These are phyloP conservation scores for Aleadryas rufinucha DNA, from an alignment of 2,113 vertebrate species.

Conservation along the genomic window DNA sequence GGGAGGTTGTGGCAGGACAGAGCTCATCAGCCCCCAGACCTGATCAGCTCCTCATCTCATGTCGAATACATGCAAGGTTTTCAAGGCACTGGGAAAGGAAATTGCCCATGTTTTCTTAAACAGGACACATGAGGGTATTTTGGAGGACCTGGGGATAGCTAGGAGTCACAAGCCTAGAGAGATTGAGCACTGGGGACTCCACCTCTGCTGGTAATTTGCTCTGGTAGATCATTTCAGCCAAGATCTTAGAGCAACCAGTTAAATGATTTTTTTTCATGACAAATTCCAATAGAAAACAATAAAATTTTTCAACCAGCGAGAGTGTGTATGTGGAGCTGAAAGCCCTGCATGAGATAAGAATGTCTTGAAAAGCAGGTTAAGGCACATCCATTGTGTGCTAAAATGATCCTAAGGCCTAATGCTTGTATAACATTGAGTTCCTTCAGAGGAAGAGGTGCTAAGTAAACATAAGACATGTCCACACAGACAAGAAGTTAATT, in stretches of 20 bases:
- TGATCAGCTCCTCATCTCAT: not conserved
- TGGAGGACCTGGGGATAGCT: not conserved
- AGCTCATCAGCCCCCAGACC: not conserved
- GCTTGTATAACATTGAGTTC: not conserved
- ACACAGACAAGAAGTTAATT: not conserved
- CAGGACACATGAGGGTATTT: not conserved
- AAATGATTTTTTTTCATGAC: not conserved
- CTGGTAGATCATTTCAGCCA: not conserved
- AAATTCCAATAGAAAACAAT: not conserved
- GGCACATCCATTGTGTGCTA: not conserved
- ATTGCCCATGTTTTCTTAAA: not conserved
- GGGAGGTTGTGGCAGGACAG: not conserved
- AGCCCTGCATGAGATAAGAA: not conserved
- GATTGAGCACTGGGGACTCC: accelerated
- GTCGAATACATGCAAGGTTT: not conserved
- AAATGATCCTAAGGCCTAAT: not conserved
- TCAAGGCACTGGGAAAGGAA: not conserved
- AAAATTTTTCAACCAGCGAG: not conserved
- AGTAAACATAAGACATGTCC: not conserved
- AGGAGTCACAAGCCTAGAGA: not conserved
- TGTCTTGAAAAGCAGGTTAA: not conserved
- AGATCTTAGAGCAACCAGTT: not conserved
- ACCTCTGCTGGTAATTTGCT: not conserved
- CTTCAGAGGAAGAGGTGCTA: not conserved
- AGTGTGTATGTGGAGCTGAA: not conserved